Evolutionary conservation across 1,140 invertebrate genomes (phyloP), one percentile per base, ranked within the genome.

Genomic region (Drosophila subpulchrella): DNA sequence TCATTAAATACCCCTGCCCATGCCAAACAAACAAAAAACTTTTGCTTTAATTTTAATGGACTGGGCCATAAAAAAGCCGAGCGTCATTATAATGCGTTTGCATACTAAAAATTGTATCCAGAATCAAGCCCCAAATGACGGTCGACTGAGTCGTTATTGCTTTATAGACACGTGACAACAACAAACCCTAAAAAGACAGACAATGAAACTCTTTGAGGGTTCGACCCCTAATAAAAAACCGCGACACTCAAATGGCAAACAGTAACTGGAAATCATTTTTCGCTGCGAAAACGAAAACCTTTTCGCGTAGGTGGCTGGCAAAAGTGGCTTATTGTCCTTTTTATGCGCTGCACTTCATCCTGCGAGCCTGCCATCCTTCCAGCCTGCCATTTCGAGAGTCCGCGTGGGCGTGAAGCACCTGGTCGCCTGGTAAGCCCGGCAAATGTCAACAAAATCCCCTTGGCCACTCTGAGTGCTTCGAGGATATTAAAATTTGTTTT

Each of bases 11-110:
- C 38, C 38, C 38, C 12, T 39, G 17, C 17, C 42, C 17, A 17
- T 42, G 6, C n/a, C 2, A 39, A 20, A 38, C 32, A 54, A 47
- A 55, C 60, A 66, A 65, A 79, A 85, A 88, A 83, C 66, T 88
- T 88, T 83, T 89, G 84, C 84, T 75, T 88, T 89, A 88, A 88
- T 88, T 88, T 88, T 88, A 88, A 88, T 88, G 83, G 83, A 89
- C 63, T 68, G 60, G 72, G 76, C 73, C 72, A 78, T 88, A 84
- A 88, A 89, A 88, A 62, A 54, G 73, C 84, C 41, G 61, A 53
- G 76, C 76, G 73, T 88, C 84, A 88, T 89, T 88, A 82, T 84
- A 89, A 84, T 88, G 83, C 85, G 76, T 84, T 80, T 78, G 80
- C 84, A 89, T 89, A 88, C 84, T 80, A 74, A 83, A 88, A 88